These are phyloP conservation scores for Timandra comae DNA, from an alignment of 2,888 invertebrate genomes.

Conservation along the genomic window DNA sequence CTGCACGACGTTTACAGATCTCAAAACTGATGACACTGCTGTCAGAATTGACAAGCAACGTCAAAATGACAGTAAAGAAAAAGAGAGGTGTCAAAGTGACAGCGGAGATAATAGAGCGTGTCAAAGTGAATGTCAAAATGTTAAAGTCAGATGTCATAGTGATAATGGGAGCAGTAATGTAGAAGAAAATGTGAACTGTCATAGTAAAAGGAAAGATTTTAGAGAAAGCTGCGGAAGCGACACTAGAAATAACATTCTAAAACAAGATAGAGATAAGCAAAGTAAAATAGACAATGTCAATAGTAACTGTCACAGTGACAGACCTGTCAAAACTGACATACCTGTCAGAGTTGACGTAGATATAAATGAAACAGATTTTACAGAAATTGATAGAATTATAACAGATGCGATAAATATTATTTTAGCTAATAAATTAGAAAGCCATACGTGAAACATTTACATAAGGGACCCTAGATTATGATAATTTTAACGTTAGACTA, in stretches of 20 bases:
- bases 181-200: conserved; percentile 6
- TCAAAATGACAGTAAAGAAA: no score
- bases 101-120: conserved; percentile 4
- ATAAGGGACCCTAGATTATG: no score
- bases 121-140: conserved; percentile 4
- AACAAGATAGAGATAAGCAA: background rate
- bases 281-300: background rate
- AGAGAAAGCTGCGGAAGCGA: no score
- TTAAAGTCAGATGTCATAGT: background rate
- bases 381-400: conserved; percentile 26
- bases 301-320: background rate
- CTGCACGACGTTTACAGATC: background rate
- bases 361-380: conserved; percentile 12
- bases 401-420: conserved; percentile 26
- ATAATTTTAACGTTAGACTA: no score
- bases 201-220: conserved; percentile 1
- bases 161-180: background rate
- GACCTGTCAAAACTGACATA: conserved; percentile 4
- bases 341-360: conserved; percentile 22
- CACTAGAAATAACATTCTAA: no score
- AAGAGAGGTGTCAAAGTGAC: no score
- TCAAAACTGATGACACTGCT: background rate
- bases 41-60: no score
- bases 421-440: conserved; percentile 16
- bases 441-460: no score